These are phyloP conservation scores for Eulemur macaco DNA, from an alignment of 2,113 vertebrate species.

Conservation along the genomic window DNA sequence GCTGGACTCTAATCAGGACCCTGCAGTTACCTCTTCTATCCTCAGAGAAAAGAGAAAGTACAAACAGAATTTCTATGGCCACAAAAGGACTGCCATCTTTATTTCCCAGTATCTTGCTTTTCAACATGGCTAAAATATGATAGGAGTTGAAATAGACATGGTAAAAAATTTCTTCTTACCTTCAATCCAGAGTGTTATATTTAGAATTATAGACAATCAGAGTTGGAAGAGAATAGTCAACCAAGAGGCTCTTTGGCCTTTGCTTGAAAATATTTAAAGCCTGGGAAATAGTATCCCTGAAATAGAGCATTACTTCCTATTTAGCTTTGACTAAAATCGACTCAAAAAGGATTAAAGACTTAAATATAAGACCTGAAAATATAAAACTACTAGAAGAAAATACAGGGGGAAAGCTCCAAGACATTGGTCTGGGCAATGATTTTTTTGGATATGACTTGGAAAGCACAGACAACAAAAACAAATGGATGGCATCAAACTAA, in stretches of 20 bases:
- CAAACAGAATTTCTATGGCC: neutral
- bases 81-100: neutral
- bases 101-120: neutral
- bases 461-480: neutral
- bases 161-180: neutral
- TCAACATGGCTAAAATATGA: neutral
- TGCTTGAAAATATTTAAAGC: slow-evolving; percentile 23
- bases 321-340: neutral
- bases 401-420: neutral
- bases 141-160: neutral
- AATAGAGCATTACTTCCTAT: neutral
- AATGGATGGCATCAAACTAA: neutral
- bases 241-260: neutral
- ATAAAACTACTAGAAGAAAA: neutral
- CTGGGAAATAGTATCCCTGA: neutral
- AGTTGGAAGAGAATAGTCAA: neutral
- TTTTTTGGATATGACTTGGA: neutral
- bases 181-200: slow-evolving; percentile 5
- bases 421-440: neutral
- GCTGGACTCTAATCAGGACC: neutral
- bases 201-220: slow-evolving; percentile 5
- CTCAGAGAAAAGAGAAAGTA: neutral
- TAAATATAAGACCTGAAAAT: neutral
- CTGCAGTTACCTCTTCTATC: neutral
- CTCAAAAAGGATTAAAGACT: neutral